These are phyloP conservation scores for Drosophila pseudotalamancana DNA, from an alignment of 2,888 invertebrate species.

Conservation along the genomic window DNA sequence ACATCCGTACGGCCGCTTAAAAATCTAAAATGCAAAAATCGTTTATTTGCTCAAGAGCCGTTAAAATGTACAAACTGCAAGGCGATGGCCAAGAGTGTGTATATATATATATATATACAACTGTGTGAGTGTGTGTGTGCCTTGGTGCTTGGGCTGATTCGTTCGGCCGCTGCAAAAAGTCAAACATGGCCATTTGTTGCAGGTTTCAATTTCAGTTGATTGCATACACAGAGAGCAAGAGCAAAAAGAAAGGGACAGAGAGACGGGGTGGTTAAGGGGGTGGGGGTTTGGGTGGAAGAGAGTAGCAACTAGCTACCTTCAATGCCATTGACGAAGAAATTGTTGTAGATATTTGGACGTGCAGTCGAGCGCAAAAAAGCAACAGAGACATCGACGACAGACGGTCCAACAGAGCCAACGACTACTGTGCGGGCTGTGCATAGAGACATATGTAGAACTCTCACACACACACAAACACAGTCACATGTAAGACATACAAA, in stretches of 20 bases:
- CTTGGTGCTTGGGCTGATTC: constrained; percentile 16
- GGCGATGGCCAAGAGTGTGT: constrained; percentile 10
- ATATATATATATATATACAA: no score
- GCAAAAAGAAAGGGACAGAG: constrained; percentile 4
- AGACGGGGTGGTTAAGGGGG: neutral
- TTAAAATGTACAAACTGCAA: constrained; percentile 68
- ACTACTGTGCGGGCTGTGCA: constrained; percentile 37
- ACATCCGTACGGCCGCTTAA: constrained; percentile 44
- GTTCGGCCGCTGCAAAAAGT: constrained; percentile 66
- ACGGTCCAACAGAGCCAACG: constrained; percentile 46
- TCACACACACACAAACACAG: constrained; percentile 19
- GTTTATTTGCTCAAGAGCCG: constrained; percentile 76
- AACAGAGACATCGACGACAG: constrained; percentile 57
- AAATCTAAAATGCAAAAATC: constrained; percentile 78
- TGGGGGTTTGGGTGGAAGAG: neutral
- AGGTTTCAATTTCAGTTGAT: constrained; percentile 77
- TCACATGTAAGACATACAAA: constrained; percentile 60
- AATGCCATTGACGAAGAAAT: constrained; percentile 63
- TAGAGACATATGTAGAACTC: constrained; percentile 59
- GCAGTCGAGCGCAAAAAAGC: constrained; percentile 69
- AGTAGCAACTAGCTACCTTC: constrained; percentile 44
- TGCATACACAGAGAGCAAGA: constrained; percentile 49
- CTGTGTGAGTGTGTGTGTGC: neutral
- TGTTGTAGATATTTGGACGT: constrained; percentile 76
- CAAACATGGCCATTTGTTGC: constrained; percentile 75